A percentile compares a stretch with the other conserved stretches of the same genome.
phyloP scores from a whole-genome alignment of 1,140 invertebrate species.

The Copidosoma floridanum region DNA sequence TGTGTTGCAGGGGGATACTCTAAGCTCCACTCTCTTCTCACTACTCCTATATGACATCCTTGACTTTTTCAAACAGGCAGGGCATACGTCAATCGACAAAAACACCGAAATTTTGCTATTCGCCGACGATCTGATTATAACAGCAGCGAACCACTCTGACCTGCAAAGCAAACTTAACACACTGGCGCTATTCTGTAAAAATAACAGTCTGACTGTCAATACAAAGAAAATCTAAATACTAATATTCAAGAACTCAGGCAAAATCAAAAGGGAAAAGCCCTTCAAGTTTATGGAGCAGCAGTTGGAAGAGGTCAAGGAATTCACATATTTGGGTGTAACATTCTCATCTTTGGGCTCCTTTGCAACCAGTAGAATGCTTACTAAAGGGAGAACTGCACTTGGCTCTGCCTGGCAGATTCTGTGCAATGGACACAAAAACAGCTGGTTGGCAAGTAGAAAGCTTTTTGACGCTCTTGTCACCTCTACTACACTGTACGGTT shows the following conservation, averaged over 20 bases:
- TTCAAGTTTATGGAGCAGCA: too few relatives aligned
- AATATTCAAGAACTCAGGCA: constrained; percentile 21
- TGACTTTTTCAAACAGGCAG: not conserved
- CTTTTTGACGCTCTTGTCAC: too few relatives aligned
- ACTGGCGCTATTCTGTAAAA: constrained; percentile 19
- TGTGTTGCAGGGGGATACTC: too few relatives aligned
- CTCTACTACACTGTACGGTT: constrained; percentile 18
- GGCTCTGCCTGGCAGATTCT: constrained; percentile 9
- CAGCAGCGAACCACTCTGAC: too few relatives aligned
- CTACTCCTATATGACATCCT: not conserved
- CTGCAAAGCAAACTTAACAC: not conserved
- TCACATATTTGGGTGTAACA: constrained; percentile 23
- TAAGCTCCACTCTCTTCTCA: not conserved
- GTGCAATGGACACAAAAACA: constrained; percentile 6
- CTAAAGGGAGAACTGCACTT: too few relatives aligned
- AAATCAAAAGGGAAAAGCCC: constrained; percentile 11
- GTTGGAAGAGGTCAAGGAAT: too few relatives aligned
- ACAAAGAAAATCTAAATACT: too few relatives aligned
- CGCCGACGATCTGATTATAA: constrained; percentile 30
- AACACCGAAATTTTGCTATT: constrained; percentile 24
- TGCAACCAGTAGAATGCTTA: not conserved
- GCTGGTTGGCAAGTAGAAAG: too few relatives aligned
- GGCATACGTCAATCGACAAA: not conserved
- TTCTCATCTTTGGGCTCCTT: constrained; percentile 12
- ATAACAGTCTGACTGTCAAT: too few relatives aligned